A percentile compares a stretch with the other conserved stretches of the same genome.
These are phyloP conservation scores for Cryptus viduatorius DNA, from an alignment of 2,888 invertebrate genomes.

Conservation along the genomic window DNA sequence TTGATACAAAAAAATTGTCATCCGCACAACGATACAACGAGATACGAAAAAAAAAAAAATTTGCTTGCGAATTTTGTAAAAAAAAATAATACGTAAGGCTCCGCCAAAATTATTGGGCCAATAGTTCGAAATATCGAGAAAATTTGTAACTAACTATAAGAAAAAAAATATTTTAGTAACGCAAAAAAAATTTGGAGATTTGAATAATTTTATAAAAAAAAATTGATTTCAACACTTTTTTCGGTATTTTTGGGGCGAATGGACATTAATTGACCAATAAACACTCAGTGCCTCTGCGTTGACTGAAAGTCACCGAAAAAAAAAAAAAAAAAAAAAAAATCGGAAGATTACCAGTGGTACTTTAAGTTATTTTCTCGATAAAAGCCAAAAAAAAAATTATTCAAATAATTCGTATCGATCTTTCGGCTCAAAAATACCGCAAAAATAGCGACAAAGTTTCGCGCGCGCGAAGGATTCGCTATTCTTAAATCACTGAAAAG, in stretches of 20 bases:
- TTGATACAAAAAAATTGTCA: conserved; percentile 3
- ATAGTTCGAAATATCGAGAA: neutral
- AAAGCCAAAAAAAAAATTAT: too few species aligned
- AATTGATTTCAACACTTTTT: neutral
- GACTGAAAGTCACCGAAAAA: too few species aligned
- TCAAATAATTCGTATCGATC: too few species aligned
- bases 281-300: too few species aligned
- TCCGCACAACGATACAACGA: neutral
- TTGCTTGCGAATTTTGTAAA: conserved; percentile 3
- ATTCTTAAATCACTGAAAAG: too few species aligned
- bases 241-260: neutral
- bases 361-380: too few species aligned
- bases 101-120: neutral
- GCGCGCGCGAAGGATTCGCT: too few species aligned
- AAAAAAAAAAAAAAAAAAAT: too few species aligned
- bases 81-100: neutral
- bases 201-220: neutral
- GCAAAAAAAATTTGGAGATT: neutral
- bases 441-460: too few species aligned
- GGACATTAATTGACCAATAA: too few species aligned
- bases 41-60: neutral
- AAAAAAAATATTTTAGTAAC: neutral
- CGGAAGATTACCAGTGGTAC: too few species aligned
- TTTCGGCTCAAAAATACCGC: too few species aligned
- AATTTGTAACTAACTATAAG: neutral